A percentile compares a stretch with the other conserved stretches of the same genome.
phyloP scores from a whole-genome alignment of 2,797 vertebrate genomes.

The Scyliorhinus canicula region DNA sequence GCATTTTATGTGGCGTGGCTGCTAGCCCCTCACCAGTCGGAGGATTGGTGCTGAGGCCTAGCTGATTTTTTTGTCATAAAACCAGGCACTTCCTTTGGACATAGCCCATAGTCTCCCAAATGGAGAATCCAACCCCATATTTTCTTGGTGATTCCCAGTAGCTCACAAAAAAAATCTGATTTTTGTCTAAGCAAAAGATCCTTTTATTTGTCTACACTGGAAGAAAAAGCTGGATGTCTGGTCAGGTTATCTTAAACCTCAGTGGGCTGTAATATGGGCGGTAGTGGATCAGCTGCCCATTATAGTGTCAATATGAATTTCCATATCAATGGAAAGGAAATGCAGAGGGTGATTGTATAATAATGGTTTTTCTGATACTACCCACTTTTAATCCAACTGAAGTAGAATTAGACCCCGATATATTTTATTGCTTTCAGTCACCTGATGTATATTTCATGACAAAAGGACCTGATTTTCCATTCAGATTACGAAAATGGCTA shows the following conservation, averaged over 20 bases:
- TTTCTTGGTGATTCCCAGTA: background rate
- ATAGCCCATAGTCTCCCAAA: too few relatives aligned
- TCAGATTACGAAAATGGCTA: too few relatives aligned
- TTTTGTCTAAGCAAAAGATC: background rate
- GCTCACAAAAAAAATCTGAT: background rate
- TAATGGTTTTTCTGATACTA: background rate
- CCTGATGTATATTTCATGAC: background rate
- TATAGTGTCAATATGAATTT: background rate
- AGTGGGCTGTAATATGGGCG: background rate
- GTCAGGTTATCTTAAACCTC: background rate
- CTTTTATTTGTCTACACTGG: background rate
- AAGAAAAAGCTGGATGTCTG: background rate
- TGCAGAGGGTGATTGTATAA: background rate
- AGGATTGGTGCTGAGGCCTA: too few relatives aligned
- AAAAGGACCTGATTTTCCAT: too few relatives aligned
- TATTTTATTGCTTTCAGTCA: background rate
- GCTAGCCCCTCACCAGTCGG: too few relatives aligned
- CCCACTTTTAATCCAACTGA: background rate
- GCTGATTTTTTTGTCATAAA: too few relatives aligned
- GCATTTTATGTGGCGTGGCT: too few relatives aligned
- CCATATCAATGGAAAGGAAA: background rate
- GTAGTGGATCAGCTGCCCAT: too few relatives aligned
- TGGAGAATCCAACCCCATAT: too few relatives aligned
- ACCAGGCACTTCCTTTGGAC: too few relatives aligned
- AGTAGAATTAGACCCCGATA: background rate